These are phyloP conservation scores for Leptarthrus brevirostris DNA, from an alignment of 2,888 invertebrate species.

Conservation along the genomic window DNA sequence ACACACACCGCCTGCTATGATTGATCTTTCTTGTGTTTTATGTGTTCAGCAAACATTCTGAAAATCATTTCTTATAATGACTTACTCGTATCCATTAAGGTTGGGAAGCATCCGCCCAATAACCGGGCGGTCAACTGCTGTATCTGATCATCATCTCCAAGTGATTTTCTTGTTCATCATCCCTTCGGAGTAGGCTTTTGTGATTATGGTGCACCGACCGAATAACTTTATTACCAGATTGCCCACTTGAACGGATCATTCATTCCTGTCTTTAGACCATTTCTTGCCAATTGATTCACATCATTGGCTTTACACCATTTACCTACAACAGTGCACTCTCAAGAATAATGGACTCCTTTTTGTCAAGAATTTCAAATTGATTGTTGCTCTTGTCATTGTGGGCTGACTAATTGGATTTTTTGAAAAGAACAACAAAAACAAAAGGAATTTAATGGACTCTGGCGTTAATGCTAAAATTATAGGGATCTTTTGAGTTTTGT, in stretches of 20 bases:
- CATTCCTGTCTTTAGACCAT: slow-evolving; percentile 26
- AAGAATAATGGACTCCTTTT: slow-evolving; percentile 2
- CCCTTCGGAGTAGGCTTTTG: slow-evolving; percentile 43
- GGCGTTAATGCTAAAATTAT: slow-evolving; percentile 40
- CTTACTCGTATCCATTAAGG: slow-evolving; percentile 47
- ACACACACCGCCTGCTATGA: slow-evolving; percentile 32
- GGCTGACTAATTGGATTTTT: slow-evolving; percentile 46
- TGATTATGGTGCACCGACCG: slow-evolving; percentile 48
- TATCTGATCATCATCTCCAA: slow-evolving; percentile 40
- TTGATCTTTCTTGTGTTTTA: slow-evolving; percentile 38
- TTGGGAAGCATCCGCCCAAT: slow-evolving; percentile 40
- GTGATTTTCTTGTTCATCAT: slow-evolving; percentile 48
- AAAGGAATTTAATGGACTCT: slow-evolving; percentile 31
- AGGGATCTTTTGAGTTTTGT: slow-evolving; percentile 32
- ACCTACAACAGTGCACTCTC: slow-evolving; percentile 16
- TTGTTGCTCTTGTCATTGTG: slow-evolving; percentile 43
- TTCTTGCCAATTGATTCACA: slow-evolving; percentile 30
- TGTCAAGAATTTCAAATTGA: slow-evolving; percentile 23
- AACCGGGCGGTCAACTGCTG: slow-evolving; percentile 38
- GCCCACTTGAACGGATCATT: slow-evolving; percentile 33
- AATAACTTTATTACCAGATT: slow-evolving; percentile 46
- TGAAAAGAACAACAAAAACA: slow-evolving; percentile 19
- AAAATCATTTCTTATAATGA: slow-evolving; percentile 49
- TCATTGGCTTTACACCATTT: slow-evolving; percentile 45
- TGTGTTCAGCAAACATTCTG: slow-evolving; percentile 44